These are phyloP conservation scores for Danaus melanippus DNA, from an alignment of 1,140 invertebrate genomes.

Conservation along the genomic window DNA sequence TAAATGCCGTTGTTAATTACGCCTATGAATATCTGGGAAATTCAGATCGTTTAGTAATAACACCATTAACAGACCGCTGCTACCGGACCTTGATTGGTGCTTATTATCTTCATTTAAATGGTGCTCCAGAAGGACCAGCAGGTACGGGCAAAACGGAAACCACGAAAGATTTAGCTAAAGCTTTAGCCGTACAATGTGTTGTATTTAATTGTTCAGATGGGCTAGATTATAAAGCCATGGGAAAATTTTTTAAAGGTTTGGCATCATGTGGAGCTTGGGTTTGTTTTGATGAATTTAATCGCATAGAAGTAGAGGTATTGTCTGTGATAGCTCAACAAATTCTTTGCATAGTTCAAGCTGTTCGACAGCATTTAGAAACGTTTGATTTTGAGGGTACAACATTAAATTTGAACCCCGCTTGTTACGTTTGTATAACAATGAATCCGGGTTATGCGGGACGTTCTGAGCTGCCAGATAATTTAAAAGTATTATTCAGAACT, in stretches of 20 bases:
- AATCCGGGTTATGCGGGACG: conserved; percentile 93
- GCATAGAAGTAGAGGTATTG: conserved; percentile 92
- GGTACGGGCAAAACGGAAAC: conserved; percentile 97
- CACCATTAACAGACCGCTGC: conserved; percentile 89
- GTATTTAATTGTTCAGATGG: conserved; percentile 94
- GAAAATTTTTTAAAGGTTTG: conserved; percentile 89
- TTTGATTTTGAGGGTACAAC: conserved; percentile 92
- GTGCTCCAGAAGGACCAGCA: conserved; percentile 90
- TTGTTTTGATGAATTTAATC: conserved; percentile 94
- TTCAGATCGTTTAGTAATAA: conserved; percentile 85
- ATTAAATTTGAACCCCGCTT: conserved; percentile 87
- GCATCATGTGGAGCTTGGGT: conserved; percentile 94
- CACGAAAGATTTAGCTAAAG: conserved; percentile 92
- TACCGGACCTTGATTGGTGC: conserved; percentile 91
- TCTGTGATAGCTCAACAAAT: conserved; percentile 93
- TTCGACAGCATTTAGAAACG: conserved; percentile 78
- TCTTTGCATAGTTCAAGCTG: conserved; percentile 84
- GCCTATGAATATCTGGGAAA: conserved; percentile 95
- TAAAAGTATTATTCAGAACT: conserved; percentile 91
- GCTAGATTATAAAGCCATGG: conserved; percentile 94
- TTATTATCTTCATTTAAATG: conserved; percentile 89
- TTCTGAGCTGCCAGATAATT: conserved; percentile 87
- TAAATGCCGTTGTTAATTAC: conserved; percentile 88
- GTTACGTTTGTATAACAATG: conserved; percentile 93
- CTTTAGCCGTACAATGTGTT: conserved; percentile 90